Evolutionary conservation across 2,888 invertebrate species (phyloP).

Genomic region (Pyrocoelia pectoralis): DNA sequence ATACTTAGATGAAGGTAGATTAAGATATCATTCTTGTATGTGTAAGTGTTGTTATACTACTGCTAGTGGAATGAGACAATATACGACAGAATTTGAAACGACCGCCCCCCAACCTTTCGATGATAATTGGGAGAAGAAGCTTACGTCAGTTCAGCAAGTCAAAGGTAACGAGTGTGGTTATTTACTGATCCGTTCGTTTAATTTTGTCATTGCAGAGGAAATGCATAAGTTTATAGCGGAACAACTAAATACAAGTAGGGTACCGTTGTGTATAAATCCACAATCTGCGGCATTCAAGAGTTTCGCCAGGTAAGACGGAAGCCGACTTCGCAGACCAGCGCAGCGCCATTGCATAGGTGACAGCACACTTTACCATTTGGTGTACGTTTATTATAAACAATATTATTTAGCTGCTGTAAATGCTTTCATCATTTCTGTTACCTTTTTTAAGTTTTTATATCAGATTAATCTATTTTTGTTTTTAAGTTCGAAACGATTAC

Average conservation of each 20-base stretch:
- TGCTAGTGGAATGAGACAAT: constrained; percentile 81
- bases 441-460: not conserved
- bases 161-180: constrained; percentile 79
- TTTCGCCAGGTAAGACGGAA: constrained; percentile 95
- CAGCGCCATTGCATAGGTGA: constrained; percentile 64
- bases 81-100: constrained; percentile 91
- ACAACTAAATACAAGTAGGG: constrained; percentile 92
- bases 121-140: constrained; percentile 95
- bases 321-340: constrained; percentile 57
- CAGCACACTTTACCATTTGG: constrained; percentile 57
- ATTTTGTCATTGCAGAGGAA: constrained; percentile 75
- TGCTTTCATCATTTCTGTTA: not conserved
- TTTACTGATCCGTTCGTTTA: not conserved
- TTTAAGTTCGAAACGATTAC: constrained; percentile 36
- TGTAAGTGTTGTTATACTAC: constrained; percentile 96
- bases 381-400: constrained; percentile 50
- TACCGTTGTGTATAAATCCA: constrained; percentile 99
- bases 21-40: constrained; percentile 99
- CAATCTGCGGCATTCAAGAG: constrained; percentile 99
- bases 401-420: not conserved
- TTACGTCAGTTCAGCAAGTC: constrained; percentile 91
- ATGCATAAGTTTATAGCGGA: constrained; percentile 99
- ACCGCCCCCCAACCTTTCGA: constrained; percentile 91
- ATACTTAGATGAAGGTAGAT: constrained; percentile 96
- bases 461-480: not conserved